Evolutionary conservation across 2,113 vertebrate species (phyloP), one percentile per base, ranked within the genome.

Genomic region (Delphinus delphis): DNA sequence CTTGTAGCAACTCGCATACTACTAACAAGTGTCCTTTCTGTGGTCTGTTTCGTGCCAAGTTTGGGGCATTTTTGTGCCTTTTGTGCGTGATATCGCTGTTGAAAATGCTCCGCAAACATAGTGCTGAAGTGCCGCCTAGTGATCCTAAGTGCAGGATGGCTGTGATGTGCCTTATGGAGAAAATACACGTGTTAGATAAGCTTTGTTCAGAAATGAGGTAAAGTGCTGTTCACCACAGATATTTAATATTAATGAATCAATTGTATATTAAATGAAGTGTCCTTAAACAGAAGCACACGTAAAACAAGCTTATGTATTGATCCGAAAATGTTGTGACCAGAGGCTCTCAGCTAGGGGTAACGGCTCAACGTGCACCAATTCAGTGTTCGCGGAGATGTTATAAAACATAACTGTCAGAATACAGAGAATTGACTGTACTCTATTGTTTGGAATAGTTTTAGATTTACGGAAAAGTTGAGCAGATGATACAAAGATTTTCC

Each of bases 201-300:
- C 60, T 89, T 55, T 31, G 41, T 76, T 53, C 38, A 50, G 41
- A 63, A 68, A 47, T 25, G 12, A 74, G 53, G 44, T 91, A 53
- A 14, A 87, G 67, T 71, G 93, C 88, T 93, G 60, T 68, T 93
- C 17, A 31, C 50, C 70, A 41, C 79, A 58, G 74, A 28, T 50
- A 20, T 80, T 84, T 86, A 79, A n/a, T 79, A 58, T 95, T 90
- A 88, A 87, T 47, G 31, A 87, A 25, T 67, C 33, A 87, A 88
- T 8, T 90, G n/a, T 58, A 25, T 89, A 60, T 71, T 80, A 89
- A 76, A 67, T 88, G 65, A 88, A 53, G 50, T 62, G 10, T 41
- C 74, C 83, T 96, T 87, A 77, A 87, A 63, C 58, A 89, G 68
- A 87, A 88, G 47, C 26, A 47, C 41, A 47, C 8, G 2, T 76